A percentile compares a stretch with the other conserved stretches of the same genome.
phyloP scores from a whole-genome alignment of 2,113 vertebrate genomes.

The Cisticola juncidis region DNA sequence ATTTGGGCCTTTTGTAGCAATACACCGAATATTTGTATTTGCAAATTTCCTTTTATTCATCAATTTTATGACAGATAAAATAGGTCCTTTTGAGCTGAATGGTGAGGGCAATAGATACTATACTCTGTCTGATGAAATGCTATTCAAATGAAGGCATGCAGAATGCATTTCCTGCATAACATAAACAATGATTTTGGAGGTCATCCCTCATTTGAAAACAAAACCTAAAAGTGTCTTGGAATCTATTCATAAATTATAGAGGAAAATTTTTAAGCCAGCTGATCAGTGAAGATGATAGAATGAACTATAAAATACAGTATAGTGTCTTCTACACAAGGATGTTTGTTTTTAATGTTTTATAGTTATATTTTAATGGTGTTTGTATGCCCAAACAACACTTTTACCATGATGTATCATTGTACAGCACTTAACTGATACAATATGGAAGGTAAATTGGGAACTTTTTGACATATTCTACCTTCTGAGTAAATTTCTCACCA shows the following conservation, averaged over 20 bases:
- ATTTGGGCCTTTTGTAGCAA: not conserved
- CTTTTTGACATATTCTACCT: not conserved
- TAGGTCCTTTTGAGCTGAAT: not conserved
- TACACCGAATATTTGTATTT: not conserved
- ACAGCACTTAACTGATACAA: not conserved
- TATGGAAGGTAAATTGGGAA: not conserved
- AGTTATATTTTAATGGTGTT: not conserved
- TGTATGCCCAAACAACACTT: not conserved
- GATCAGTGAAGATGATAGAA: not conserved
- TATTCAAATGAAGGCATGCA: not conserved
- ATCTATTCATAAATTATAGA: not conserved
- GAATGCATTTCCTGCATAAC: not conserved
- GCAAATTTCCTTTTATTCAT: not conserved
- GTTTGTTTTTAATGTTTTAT: not conserved
- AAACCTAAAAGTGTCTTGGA: not conserved
- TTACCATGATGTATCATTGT: not conserved
- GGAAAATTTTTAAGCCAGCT: not conserved
- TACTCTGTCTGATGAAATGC: not conserved
- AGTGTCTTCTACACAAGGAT: not conserved
- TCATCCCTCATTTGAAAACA: not conserved
- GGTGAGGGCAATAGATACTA: not conserved
- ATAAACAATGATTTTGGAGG: not conserved
- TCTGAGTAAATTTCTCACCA: not conserved
- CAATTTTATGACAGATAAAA: not conserved
- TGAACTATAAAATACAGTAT: not conserved